Percentiles rank a stretch among this genome's conserved stretches.
phyloP scores from a whole-genome alignment of 2,113 vertebrate species.

The Epinephelus fuscoguttatus region DNA sequence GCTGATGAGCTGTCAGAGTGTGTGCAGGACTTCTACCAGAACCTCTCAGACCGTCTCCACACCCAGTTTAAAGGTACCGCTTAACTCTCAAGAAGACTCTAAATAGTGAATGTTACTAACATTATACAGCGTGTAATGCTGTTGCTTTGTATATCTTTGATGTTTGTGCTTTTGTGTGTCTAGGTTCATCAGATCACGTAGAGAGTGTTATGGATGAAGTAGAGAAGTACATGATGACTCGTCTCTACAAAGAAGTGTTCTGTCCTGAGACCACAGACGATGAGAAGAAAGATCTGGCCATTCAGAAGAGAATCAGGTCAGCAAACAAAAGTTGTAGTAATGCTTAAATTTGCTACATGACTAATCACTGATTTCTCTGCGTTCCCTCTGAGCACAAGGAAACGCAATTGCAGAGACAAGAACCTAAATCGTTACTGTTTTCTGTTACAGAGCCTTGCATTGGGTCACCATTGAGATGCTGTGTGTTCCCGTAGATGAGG shows the following conservation, averaged over 20 bases:
- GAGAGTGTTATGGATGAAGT: conserved; percentile 96
- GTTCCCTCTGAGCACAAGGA: background rate
- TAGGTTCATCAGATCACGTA: conserved; percentile 91
- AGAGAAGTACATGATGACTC: conserved; percentile 95
- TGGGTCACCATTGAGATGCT: conserved; percentile 98
- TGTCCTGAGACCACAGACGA: conserved; percentile 97
- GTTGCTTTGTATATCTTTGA: background rate
- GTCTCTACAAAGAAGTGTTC: conserved; percentile 95
- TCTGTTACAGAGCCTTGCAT: conserved; percentile 88
- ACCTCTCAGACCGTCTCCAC: conserved; percentile 92
- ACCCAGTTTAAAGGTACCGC: conserved; percentile 91
- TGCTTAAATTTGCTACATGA: background rate
- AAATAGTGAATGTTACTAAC: background rate
- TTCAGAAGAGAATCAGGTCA: conserved; percentile 95
- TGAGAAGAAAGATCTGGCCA: conserved; percentile 94
- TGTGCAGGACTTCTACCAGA: conserved; percentile 98
- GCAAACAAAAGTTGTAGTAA: background rate
- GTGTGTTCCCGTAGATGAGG: conserved; percentile 95
- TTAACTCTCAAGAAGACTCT: background rate
- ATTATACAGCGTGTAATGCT: background rate
- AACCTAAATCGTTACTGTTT: background rate
- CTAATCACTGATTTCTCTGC: background rate
- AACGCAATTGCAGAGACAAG: background rate
- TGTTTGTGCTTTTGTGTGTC: background rate
- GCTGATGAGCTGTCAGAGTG: conserved; percentile 95